Percentiles rank a stretch among this genome's conserved stretches.
Conservation (phyloP, 2,113 vertebrate genomes). For the Syngnathus floridae region DNA sequence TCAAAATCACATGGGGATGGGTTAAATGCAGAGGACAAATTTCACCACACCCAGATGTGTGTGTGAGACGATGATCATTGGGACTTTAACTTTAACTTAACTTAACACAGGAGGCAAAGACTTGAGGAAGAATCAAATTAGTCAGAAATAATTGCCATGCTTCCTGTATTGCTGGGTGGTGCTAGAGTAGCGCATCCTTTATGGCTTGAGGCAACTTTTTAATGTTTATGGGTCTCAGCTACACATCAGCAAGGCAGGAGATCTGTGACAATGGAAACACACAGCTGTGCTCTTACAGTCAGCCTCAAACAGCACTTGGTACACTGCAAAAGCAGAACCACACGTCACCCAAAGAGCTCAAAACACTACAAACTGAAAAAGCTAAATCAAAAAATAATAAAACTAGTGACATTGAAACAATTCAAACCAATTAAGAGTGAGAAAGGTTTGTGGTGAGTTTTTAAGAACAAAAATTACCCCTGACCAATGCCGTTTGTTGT, state of each 20-base stretch:
- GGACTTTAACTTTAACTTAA: no score
- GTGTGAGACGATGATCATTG: no score
- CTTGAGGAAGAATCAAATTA: background rate
- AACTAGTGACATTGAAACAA: no score
- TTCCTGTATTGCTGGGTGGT: background rate
- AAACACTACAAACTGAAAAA: background rate
- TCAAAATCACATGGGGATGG: no score
- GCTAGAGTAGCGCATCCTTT: background rate
- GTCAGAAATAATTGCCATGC: background rate
- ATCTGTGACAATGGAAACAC: background rate
- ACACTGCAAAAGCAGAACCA: background rate
- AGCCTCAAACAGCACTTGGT: background rate
- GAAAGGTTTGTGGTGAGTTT: no score
- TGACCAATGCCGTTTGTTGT: no score
- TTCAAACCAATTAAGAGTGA: no score
- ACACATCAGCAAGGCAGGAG: background rate
- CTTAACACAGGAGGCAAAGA: background rate
- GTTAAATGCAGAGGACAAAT: no score
- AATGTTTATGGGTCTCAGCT: conserved; percentile 1
- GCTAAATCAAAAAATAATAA: no score
- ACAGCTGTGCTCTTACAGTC: background rate
- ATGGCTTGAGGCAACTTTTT: background rate
- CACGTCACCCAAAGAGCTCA: background rate
- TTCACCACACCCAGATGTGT: no score
- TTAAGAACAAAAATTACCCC: no score